Percentiles rank a stretch among this genome's conserved stretches.
Evolutionary conservation across 1,140 invertebrate species (phyloP).

Genomic region (Maconellicoccus hirsutus): DNA sequence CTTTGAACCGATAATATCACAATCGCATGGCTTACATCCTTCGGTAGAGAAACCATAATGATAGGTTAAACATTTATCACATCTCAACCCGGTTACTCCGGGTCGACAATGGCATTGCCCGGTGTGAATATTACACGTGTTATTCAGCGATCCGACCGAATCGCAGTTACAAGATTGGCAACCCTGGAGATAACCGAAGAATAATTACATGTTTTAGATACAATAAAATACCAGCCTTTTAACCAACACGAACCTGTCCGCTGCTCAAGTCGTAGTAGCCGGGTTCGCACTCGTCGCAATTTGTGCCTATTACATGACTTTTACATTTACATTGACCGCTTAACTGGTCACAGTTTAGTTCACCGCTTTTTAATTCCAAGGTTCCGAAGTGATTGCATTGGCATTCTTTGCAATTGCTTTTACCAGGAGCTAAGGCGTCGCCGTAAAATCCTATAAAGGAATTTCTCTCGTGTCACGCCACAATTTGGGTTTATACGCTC

Average conservation of each 20-base stretch:
- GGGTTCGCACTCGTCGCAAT: slow-evolving; percentile 78
- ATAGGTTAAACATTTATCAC: slow-evolving; percentile 70
- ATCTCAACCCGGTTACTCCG: slow-evolving; percentile 70
- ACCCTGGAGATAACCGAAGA: slow-evolving; percentile 40
- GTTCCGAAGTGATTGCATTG: slow-evolving; percentile 73
- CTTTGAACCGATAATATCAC: slow-evolving; percentile 75
- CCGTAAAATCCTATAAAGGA: slow-evolving; percentile 65
- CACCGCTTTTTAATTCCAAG: slow-evolving; percentile 49
- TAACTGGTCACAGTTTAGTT: slow-evolving; percentile 63
- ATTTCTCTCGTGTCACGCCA: no score
- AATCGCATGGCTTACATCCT: slow-evolving; percentile 76
- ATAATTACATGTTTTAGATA: not conserved
- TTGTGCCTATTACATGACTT: slow-evolving; percentile 68
- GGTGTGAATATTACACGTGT: slow-evolving; percentile 63
- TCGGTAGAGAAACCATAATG: slow-evolving; percentile 81
- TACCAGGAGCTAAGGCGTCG: slow-evolving; percentile 70
- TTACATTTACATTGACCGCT: slow-evolving; percentile 78
- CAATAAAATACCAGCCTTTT: not conserved
- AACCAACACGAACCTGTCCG: slow-evolving; percentile 48
- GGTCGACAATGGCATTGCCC: slow-evolving; percentile 78
- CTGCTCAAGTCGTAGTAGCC: slow-evolving; percentile 73
- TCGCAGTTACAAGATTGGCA: slow-evolving; percentile 80
- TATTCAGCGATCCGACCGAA: slow-evolving; percentile 67
- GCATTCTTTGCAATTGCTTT: slow-evolving; percentile 83
- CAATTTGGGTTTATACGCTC: not conserved